phyloP scores from a whole-genome alignment of 2,797 vertebrate genomes.

The Chrosomus eos region DNA sequence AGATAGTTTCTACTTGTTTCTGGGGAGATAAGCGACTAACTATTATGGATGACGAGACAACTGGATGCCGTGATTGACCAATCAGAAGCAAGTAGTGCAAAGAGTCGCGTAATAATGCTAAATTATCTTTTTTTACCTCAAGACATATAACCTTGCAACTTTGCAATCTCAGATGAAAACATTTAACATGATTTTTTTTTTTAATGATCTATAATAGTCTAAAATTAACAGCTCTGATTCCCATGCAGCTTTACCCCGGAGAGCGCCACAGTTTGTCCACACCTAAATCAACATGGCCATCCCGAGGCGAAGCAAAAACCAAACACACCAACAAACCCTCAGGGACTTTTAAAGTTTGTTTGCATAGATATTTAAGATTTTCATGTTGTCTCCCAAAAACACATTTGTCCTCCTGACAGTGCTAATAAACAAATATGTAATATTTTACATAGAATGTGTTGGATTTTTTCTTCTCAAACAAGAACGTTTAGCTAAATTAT shows the following conservation, averaged over 20 bases:
- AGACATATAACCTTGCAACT: neutral
- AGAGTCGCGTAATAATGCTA: neutral
- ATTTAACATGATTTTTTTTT: too few species aligned
- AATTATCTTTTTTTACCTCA: neutral
- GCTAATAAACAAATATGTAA: conserved; percentile 6
- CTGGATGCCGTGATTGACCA: neutral
- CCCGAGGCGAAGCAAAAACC: conserved; percentile 11
- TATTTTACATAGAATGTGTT: neutral
- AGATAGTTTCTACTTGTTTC: too few species aligned
- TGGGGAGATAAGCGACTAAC: too few species aligned
- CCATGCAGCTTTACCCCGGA: conserved; percentile 27
- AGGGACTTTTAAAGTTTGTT: conserved; percentile 32
- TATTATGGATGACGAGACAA: too few species aligned
- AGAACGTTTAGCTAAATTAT: neutral
- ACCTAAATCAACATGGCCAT: conserved; percentile 35
- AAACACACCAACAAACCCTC: conserved; percentile 6
- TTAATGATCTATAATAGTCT: neutral
- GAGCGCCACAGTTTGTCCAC: neutral
- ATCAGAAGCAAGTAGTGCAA: neutral
- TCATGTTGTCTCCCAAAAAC: conserved; percentile 10
- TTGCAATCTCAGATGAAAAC: neutral
- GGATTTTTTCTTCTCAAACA: neutral
- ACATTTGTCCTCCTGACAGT: conserved; percentile 9
- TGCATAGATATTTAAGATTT: conserved; percentile 8
- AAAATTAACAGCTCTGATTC: conserved; percentile 39